Conservation (phyloP, 2,797 vertebrate genomes). For the Clarias laeviceps region DNA sequence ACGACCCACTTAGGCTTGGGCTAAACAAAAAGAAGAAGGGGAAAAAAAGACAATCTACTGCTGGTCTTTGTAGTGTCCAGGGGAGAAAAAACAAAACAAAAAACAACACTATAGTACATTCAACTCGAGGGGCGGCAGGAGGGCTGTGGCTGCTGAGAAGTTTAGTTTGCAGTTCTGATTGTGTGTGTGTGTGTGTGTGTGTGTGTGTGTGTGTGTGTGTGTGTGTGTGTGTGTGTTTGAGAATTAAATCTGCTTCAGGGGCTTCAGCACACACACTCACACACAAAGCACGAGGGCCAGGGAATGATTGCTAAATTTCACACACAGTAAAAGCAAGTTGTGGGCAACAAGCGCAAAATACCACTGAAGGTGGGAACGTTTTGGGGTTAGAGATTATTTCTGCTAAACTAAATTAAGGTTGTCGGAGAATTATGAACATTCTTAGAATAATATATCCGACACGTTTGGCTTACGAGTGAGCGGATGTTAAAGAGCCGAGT, state of each 20-base stretch:
- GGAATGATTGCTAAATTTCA: not conserved
- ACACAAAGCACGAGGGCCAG: not conserved
- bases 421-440: not conserved
- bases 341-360: constrained; percentile 13
- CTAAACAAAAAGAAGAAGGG: not conserved
- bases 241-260: constrained; percentile 30
- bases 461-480: not conserved
- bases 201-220: not conserved
- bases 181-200: not conserved
- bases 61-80: constrained; percentile 30
- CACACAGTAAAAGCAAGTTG: constrained; percentile 12
- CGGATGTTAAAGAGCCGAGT: not conserved
- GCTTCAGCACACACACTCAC: constrained; percentile 25
- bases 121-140: not conserved
- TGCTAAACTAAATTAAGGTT: not conserved
- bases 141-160: constrained; percentile 17
- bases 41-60: not conserved
- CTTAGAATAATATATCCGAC: not conserved
- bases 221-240: not conserved
- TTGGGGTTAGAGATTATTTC: constrained; percentile 11
- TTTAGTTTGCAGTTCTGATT: constrained; percentile 43
- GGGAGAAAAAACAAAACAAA: not conserved
- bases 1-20: constrained; percentile 22
- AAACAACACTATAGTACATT: not conserved
- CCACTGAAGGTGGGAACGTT: not conserved